Percentiles rank a stretch among this genome's conserved stretches.
These are phyloP conservation scores for Druceiella hillmani DNA, from an alignment of 2,888 invertebrate genomes.

Conservation along the genomic window DNA sequence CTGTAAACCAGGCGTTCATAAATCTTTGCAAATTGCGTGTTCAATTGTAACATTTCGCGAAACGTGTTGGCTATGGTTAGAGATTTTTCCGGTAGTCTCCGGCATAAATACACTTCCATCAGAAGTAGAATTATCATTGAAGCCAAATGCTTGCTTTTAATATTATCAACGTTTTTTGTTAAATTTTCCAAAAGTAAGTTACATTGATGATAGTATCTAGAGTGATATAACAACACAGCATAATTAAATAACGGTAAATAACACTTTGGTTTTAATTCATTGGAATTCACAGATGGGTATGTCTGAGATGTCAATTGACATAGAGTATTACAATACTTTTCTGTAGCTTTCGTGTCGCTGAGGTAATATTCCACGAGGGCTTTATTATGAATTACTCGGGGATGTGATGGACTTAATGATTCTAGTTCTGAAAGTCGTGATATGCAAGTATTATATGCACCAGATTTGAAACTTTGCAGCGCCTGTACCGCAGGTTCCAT, in stretches of 20 bases:
- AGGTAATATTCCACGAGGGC: slow-evolving; percentile 78
- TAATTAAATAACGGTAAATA: slow-evolving; percentile 67
- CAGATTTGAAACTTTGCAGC: slow-evolving; percentile 56
- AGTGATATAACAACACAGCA: slow-evolving; percentile 71
- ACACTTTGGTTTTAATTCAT: slow-evolving; percentile 32
- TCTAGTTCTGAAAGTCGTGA: slow-evolving; percentile 62
- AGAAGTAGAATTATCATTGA: slow-evolving; percentile 38
- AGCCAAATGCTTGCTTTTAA: slow-evolving; percentile 38
- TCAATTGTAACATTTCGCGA: slow-evolving; percentile 35
- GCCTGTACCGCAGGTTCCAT: slow-evolving; percentile 59
- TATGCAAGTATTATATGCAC: slow-evolving; percentile 57
- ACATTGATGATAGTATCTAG: slow-evolving; percentile 68
- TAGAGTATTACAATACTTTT: slow-evolving; percentile 64
- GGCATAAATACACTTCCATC: slow-evolving; percentile 41
- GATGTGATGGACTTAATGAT: slow-evolving; percentile 55
- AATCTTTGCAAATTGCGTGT: slow-evolving; percentile 34
- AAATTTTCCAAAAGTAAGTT: slow-evolving; percentile 40
- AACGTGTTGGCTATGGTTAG: slow-evolving; percentile 38
- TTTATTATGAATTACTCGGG: slow-evolving; percentile 77
- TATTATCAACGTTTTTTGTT: slow-evolving; percentile 31
- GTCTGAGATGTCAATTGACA: slow-evolving; percentile 53
- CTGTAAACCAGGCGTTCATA: slow-evolving; percentile 40
- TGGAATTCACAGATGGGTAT: slow-evolving; percentile 35
- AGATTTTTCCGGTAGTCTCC: slow-evolving; percentile 42
- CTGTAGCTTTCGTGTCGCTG: slow-evolving; percentile 65